Conservation (phyloP, 2,113 vertebrate genomes). For the Notarius lentiginosus region DNA sequence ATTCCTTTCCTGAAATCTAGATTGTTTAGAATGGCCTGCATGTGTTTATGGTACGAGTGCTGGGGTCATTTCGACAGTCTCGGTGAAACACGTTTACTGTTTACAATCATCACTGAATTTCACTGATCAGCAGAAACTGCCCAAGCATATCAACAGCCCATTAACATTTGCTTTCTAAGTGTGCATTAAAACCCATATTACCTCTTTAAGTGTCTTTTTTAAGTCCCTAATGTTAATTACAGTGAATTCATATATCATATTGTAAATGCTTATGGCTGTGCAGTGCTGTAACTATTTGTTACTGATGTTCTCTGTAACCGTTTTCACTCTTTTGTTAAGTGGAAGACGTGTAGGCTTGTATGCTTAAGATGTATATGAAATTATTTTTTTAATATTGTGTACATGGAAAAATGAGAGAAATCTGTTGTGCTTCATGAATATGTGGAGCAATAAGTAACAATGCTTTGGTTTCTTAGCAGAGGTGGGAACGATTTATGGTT, state of each 20-base stretch:
- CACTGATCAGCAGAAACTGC: not conserved
- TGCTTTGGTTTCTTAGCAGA: not conserved
- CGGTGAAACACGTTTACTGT: not conserved
- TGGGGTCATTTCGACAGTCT: not conserved
- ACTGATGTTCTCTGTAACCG: not conserved
- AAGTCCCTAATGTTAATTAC: not conserved
- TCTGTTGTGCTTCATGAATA: too few relatives aligned
- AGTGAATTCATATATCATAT: not conserved
- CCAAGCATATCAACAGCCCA: not conserved
- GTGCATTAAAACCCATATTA: not conserved
- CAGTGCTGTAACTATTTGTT: not conserved
- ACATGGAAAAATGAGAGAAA: not conserved
- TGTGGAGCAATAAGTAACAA: too few relatives aligned
- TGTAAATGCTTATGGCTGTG: not conserved
- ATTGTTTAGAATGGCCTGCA: constrained; percentile 7
- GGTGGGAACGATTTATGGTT: not conserved
- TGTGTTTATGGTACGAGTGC: not conserved
- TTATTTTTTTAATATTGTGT: not conserved
- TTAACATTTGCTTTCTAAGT: not conserved
- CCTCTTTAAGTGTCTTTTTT: not conserved
- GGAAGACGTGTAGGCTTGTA: not conserved
- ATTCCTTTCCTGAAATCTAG: not conserved
- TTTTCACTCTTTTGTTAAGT: not conserved
- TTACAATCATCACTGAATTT: not conserved
- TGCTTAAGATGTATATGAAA: too few relatives aligned